Conservation (phyloP, 2,113 vertebrate species). For the Grammomys surdaster region DNA sequence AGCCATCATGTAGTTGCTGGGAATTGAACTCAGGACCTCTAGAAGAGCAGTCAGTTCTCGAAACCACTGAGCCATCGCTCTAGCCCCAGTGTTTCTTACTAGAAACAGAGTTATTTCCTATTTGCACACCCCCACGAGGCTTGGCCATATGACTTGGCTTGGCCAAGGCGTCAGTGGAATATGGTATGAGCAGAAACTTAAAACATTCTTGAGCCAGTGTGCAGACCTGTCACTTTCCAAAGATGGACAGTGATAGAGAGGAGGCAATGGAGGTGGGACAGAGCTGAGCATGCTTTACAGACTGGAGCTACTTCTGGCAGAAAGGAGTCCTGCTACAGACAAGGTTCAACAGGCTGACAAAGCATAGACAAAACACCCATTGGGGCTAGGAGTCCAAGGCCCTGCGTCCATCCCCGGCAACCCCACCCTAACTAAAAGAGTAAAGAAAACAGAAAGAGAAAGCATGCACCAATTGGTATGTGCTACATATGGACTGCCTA, state of each 20-base stretch:
- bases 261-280: background rate
- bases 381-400: no score
- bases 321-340: background rate
- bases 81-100: background rate
- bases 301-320: background rate
- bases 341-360: accelerated
- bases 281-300: background rate
- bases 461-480: accelerated
- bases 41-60: no score
- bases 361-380: background rate
- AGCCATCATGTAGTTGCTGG: no score
- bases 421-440: background rate
- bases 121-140: accelerated
- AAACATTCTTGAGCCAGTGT: background rate
- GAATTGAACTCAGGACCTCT: no score
- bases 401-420: background rate
- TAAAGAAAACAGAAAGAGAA: background rate
- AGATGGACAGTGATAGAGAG: background rate
- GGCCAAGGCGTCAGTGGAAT: background rate
- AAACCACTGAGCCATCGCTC: no score
- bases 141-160: background rate
- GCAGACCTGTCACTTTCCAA: background rate
- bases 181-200: background rate
- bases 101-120: accelerated
- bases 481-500: accelerated